These are phyloP conservation scores for Rynchops niger DNA, from an alignment of 2,113 vertebrate species.

Conservation along the genomic window DNA sequence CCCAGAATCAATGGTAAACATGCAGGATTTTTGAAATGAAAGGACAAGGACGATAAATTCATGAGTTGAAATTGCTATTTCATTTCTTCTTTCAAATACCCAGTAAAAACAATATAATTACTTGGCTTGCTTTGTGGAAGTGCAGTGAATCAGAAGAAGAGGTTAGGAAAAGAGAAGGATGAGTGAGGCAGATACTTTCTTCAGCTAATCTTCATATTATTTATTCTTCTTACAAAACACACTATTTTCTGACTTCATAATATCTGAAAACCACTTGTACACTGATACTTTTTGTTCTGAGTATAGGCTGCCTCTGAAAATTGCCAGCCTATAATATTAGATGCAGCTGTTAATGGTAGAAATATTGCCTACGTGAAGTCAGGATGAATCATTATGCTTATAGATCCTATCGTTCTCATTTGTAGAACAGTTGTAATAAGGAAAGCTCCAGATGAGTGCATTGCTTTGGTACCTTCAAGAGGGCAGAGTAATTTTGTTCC, in stretches of 20 bases:
- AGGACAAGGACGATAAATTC: not conserved
- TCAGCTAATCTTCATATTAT: not conserved
- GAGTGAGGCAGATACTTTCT: not conserved
- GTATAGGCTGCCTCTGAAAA: not conserved
- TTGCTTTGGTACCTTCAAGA: not conserved
- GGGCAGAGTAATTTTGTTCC: not conserved
- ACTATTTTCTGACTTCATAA: not conserved
- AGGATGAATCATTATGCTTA: not conserved
- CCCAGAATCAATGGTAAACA: not conserved
- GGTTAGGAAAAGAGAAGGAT: not conserved
- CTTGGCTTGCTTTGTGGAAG: not conserved
- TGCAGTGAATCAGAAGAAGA: not conserved
- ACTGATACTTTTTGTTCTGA: not conserved
- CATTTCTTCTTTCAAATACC: not conserved
- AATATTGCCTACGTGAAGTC: not conserved
- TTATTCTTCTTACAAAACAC: not conserved
- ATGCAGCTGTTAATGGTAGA: not conserved
- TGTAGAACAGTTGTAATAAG: not conserved
- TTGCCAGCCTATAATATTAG: not conserved
- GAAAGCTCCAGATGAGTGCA: not conserved
- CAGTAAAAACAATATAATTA: not conserved
- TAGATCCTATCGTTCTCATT: not conserved
- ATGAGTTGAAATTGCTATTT: not conserved
- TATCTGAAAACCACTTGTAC: not conserved
- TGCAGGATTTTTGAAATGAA: not conserved